A percentile compares a stretch with the other conserved stretches of the same genome.
Conservation (phyloP, 2,888 invertebrate species). For the Xylota segnis region DNA sequence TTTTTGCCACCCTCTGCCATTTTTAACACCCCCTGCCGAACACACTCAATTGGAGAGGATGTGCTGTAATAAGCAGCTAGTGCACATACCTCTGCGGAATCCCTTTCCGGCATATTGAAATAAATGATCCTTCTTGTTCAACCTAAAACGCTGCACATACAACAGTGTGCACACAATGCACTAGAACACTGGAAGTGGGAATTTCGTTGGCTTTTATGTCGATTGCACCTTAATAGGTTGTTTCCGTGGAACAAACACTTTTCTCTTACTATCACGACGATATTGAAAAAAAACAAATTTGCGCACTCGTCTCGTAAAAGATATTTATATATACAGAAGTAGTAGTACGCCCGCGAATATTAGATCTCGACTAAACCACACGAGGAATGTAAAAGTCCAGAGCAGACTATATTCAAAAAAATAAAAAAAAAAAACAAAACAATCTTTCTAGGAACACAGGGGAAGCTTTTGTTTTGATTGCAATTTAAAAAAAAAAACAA, state of each 20-base stretch:
- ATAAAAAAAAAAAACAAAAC: neutral
- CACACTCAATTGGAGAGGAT: conserved; percentile 30
- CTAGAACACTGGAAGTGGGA: conserved; percentile 17
- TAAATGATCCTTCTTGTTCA: conserved; percentile 31
- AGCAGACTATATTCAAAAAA: conserved; percentile 14
- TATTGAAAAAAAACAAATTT: conserved; percentile 44
- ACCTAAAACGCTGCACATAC: conserved; percentile 38
- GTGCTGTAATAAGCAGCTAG: conserved; percentile 21
- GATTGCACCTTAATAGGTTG: conserved; percentile 29
- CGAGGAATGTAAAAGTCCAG: conserved; percentile 47
- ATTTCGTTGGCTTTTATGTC: conserved; percentile 22
- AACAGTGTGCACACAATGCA: conserved; percentile 20
- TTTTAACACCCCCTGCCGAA: neutral
- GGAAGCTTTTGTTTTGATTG: conserved; percentile 62
- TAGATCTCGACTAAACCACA: conserved; percentile 55
- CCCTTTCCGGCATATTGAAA: conserved; percentile 67
- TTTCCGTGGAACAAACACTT: conserved; percentile 36
- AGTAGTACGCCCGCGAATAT: conserved; percentile 49
- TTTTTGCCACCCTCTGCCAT: conserved; percentile 2
- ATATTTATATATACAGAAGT: conserved; percentile 23
- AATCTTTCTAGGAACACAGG: neutral
- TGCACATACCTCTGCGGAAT: conserved; percentile 52
- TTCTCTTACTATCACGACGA: conserved; percentile 15
- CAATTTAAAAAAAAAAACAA: conserved; percentile 23
- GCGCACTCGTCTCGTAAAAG: conserved; percentile 42